Base-by-base conservation (phyloP, 1,140 invertebrate species). In the Drosophila pallidifrons region DNA sequence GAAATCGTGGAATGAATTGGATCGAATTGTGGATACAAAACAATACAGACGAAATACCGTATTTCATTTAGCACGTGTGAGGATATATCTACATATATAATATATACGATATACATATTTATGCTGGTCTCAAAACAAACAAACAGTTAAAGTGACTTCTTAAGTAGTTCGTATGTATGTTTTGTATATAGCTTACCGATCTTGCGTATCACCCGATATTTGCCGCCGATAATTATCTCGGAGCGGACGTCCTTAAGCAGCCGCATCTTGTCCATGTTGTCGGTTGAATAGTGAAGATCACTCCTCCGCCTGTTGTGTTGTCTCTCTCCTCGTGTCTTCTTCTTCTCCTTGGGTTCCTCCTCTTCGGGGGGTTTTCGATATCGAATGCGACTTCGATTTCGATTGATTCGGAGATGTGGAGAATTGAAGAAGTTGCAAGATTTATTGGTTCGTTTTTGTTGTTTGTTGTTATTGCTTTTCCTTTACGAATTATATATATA, bases 141-240 rank as follows among this genome's bases (percentile, higher is more conserved):
- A 25, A 25, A 25, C 20, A 25, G 20, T 25, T 25, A 25, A 25
- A 25, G 20, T 25, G 20, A 25, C 20, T 25, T 25, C 20, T 25
- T 25, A 25, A 25, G 20, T 25, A 25, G 20, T 3, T 25, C 20
- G 20, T 25, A 25, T 25, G 20, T 25, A 25, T 25, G 3, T 16
- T 38, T 16, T 28, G 47, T 49, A 25, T 49, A 51, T 30, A 0
- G 77, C 81, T 82, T 78, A 92, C 94, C 99, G 92, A 99, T 99
- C 95, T 99, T 99, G 81, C 98, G 95, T 86, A 99, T 96, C 82
- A 99, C 95, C 92, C 98, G 96, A 94, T 99, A 99, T 93, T 98
- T 98, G 82, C 95, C 95, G 85, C 96, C 97, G 86, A 98, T 96
- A 90, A 98, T 94, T 93, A 97, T 95, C 92, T 97, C 96, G 81